Percentiles rank a stretch among this genome's conserved stretches.
Evolutionary conservation across 2,113 vertebrate species (phyloP).

Genomic region (Egretta garzetta): DNA sequence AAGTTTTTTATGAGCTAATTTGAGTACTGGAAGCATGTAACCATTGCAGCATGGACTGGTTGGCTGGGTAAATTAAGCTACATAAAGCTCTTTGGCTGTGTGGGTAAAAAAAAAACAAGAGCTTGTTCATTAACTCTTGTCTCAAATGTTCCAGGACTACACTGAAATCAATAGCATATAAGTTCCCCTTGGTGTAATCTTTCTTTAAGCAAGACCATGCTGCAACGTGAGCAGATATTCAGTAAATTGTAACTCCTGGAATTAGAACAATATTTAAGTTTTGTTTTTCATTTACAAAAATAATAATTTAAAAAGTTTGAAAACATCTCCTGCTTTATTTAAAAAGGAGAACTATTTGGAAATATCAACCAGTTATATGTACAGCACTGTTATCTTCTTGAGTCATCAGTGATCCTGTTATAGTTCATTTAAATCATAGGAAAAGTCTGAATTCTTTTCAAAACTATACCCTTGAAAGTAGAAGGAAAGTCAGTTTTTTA

Average conservation of each 20-base stretch:
- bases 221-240: neutral
- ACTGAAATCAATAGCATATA: neutral
- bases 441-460: neutral
- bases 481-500: neutral
- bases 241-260: neutral
- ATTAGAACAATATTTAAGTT: neutral
- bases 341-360: neutral
- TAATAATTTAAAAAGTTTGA: neutral
- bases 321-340: neutral
- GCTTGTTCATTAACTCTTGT: neutral
- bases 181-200: neutral
- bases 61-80: neutral
- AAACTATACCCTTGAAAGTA: neutral
- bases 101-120: accelerated
- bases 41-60: neutral
- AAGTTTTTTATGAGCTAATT: neutral
- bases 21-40: neutral
- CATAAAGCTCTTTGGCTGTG: neutral
- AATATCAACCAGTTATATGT: neutral
- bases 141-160: neutral
- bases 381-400: neutral
- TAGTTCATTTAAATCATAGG: neutral
- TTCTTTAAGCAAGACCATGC: neutral
- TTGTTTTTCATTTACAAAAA: neutral
- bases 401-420: neutral